These are phyloP conservation scores for Orius insidiosus DNA, from an alignment of 1,140 invertebrate species.

Conservation along the genomic window DNA sequence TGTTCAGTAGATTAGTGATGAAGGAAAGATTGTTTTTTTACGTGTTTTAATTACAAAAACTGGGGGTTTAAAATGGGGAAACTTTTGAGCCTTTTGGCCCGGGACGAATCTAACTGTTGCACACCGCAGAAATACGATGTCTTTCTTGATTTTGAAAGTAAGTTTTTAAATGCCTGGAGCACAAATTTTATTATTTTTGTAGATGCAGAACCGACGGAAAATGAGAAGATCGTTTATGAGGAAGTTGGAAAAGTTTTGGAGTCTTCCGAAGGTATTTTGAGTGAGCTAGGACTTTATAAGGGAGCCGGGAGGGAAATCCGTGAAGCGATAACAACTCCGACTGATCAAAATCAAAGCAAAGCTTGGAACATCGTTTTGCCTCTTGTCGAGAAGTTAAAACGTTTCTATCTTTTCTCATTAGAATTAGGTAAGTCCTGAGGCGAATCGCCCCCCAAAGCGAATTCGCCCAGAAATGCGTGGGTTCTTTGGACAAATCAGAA, in stretches of 20 bases:
- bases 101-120: conserved; percentile 71
- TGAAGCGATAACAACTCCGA: conserved; percentile 78
- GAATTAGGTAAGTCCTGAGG: conserved; percentile 52
- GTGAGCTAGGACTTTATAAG: conserved; percentile 75
- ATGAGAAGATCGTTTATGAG: conserved; percentile 59
- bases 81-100: conserved; percentile 69
- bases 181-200: conserved; percentile 12
- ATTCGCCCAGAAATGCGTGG: too few relatives aligned
- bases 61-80: conserved; percentile 47
- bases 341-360: conserved; percentile 57
- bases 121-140: conserved; percentile 74
- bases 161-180: conserved; percentile 24
- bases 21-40: too few relatives aligned
- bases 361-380: conserved; percentile 75
- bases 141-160: conserved; percentile 82
- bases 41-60: too few relatives aligned
- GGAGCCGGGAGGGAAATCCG: conserved; percentile 43
- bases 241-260: conserved; percentile 65
- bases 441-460: too few relatives aligned
- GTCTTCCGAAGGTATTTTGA: conserved; percentile 58
- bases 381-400: conserved; percentile 65
- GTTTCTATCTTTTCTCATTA: conserved; percentile 79
- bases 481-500: too few relatives aligned
- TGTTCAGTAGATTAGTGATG: too few relatives aligned
- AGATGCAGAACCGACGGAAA: conserved; percentile 73